These are phyloP conservation scores for Xiphophorus couchianus DNA, from an alignment of 2,113 vertebrate genomes.

Conservation along the genomic window DNA sequence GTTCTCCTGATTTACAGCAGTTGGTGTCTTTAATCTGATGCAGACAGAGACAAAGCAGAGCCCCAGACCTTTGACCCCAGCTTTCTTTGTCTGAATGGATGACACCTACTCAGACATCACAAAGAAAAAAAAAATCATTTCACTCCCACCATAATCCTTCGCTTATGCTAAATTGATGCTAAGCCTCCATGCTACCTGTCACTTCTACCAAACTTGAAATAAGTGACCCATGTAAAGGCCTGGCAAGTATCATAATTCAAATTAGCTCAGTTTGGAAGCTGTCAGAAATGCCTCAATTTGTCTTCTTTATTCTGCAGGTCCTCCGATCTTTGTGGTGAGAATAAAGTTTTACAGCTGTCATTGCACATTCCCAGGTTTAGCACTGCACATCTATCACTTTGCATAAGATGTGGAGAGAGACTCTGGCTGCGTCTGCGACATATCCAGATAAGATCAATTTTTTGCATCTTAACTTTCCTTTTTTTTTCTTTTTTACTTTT, in stretches of 20 bases:
- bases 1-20: neutral
- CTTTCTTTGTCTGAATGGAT: constrained; percentile 52
- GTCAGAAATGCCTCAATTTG: constrained; percentile 56
- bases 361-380: constrained; percentile 32
- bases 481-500: neutral
- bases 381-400: constrained; percentile 39
- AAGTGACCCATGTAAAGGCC: constrained; percentile 54
- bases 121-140: constrained; percentile 18
- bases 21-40: neutral
- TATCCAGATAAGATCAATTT: constrained; percentile 14
- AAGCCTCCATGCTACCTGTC: constrained; percentile 7
- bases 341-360: constrained; percentile 46
- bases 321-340: constrained; percentile 35
- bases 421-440: neutral
- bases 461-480: neutral
- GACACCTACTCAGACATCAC: constrained; percentile 50
- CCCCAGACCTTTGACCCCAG: constrained; percentile 49
- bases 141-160: neutral
- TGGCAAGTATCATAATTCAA: constrained; percentile 25
- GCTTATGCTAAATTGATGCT: constrained; percentile 8
- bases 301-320: constrained; percentile 47
- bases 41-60: constrained; percentile 39
- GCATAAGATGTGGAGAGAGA: constrained; percentile 8
- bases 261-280: constrained; percentile 47
- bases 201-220: constrained; percentile 57